Base-by-base conservation (phyloP, 2,797 vertebrate genomes). In the Clarias laeviceps region DNA sequence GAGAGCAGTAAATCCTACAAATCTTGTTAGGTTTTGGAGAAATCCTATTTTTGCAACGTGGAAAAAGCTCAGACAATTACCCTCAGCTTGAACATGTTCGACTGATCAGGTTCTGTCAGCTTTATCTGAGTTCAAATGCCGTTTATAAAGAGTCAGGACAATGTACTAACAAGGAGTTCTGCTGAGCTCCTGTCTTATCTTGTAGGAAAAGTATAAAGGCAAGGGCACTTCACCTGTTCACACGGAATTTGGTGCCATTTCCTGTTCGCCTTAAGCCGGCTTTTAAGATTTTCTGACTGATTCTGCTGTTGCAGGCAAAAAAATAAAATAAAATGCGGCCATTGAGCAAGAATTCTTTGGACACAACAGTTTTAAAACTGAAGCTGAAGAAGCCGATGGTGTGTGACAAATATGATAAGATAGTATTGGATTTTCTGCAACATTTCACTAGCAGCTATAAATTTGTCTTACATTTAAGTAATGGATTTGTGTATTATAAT, bases 1-100 rank as follows among this genome's bases (percentile, higher is more conserved):
- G 65, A 77, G 79, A 88, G 79, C 14, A 80, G 17, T 12, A 70
- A 65, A 78, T 78, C 56, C 20, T 22, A 34, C 29, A 6, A 24
- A 61, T 57, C 50, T 22, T 76, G 12, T 7, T 14, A 57, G 5
- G 29, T 61, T 79, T 62, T 40, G 32, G 32, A 17, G 57, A 61
- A 61, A 34, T 11, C 32, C 59, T 29, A 37, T 15, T 61, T 12
- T 50, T 50, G 45, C 45, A 50, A 78, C 22, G 4, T 54, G n/a
- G 29, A n/a, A 74, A 50, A 56, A 56, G n/a, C 50, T 20, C 50
- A 20, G 9, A 77, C 5, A 57, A 57, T 61, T 40, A 61, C 57
- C 2, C 57, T 40, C 56, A 37, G 37, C 12, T 5, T 37, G 34
- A 17, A 37, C 32, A 62, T 57, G 56, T 78, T 61, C 7, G 61